Base-by-base conservation (phyloP, 1,140 invertebrate genomes). In the Coelopa frigida region DNA sequence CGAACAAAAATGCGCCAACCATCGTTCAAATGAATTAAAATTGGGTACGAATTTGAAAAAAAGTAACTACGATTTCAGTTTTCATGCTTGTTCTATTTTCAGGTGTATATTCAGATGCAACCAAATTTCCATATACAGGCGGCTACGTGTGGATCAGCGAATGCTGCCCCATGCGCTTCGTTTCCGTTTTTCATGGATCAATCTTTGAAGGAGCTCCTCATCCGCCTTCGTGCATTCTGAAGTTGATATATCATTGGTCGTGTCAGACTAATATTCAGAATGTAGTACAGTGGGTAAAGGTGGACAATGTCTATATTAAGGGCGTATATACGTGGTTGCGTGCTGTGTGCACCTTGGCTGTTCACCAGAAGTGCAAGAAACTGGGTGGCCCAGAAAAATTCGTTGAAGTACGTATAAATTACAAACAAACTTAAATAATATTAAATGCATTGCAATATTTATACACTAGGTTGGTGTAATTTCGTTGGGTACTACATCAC, bases 101-200 rank as follows among this genome's bases (percentile, higher is more conserved):
- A 74, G 83, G 83, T 24, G 87, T 88, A 78, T 89, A 88, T 59
- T 88, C 83, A 6, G 87, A 92, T 63, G 80, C 81, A 3, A 77
- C 81, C 2, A 88, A 87, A 52, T 89, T 89, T 61, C 86, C 86
- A 0, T 87, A 83, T 63, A 88, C 85, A 1, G 88, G 86, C 11
- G 88, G 88, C 14, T 92, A 91, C 58, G 87, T 93, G 2, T 92
- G 88, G 88, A 87, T 91, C 50, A 83, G 82, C 2, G 82, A 84
- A 38, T 91, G 87, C 62, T 90, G 88, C 60, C 82, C 85, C 0
- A 82, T 83, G 18, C 78, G 81, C 39, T 89, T 85, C 56, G 80
- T 90, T 1, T 91, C 89, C 0, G 85, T 92, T 0, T 93, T 89
- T 61, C 82, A 78, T 49, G 85, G 86, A 17, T 93, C 89, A 0